Conservation (phyloP, 2,888 invertebrate genomes). For the Pseudococcus viburni region DNA sequence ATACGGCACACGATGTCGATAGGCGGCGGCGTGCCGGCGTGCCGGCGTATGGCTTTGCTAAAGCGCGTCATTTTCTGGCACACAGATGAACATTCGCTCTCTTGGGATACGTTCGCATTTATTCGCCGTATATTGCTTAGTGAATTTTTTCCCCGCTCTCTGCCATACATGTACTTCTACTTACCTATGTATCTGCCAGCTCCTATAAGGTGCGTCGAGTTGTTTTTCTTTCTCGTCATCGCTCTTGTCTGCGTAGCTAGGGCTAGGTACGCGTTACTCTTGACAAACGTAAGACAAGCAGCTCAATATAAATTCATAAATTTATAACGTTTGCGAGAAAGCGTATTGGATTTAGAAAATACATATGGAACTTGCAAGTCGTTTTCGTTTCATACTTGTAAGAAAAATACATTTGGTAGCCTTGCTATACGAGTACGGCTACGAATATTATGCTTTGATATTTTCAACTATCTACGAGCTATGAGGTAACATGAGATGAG, state of each 20-base stretch:
- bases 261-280: background rate
- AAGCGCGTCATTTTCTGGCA: constrained; percentile 34
- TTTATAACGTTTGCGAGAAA: constrained; percentile 10
- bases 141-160: background rate
- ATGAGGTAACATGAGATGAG: background rate
- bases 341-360: constrained; percentile 15
- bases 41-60: constrained; percentile 1
- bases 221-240: constrained; percentile 14
- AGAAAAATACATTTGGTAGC: too few species aligned
- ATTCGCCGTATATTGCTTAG: constrained; percentile 28
- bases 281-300: constrained; percentile 9
- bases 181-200: background rate
- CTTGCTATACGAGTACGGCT: background rate
- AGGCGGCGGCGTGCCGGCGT: background rate
- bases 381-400: background rate
- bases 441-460: background rate
- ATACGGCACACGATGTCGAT: background rate
- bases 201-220: constrained; percentile 8
- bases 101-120: constrained; percentile 36
- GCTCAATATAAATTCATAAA: constrained; percentile 36
- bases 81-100: constrained; percentile 32
- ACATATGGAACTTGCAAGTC: background rate
- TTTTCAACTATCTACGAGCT: background rate
- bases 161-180: background rate
- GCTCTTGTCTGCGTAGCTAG: background rate